These are phyloP conservation scores for Phortica okadai DNA, from an alignment of 2,888 invertebrate species.

Conservation along the genomic window DNA sequence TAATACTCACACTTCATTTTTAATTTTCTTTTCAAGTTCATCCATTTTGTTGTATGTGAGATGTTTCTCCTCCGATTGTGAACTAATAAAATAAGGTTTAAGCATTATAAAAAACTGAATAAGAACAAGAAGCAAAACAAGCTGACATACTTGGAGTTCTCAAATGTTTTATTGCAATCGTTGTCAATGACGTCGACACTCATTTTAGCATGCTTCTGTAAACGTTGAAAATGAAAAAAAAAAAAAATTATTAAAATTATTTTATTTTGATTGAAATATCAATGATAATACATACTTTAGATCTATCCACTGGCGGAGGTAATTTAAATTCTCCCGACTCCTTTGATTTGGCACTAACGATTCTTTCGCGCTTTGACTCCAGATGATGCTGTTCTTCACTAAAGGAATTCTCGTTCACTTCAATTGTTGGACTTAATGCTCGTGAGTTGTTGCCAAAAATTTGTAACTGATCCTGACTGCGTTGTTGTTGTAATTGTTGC, in stretches of 20 bases:
- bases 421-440: slow-evolving; percentile 71
- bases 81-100: slow-evolving; percentile 41
- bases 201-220: slow-evolving; percentile 76
- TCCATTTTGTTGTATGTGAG: slow-evolving; percentile 75
- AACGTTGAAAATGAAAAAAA: not conserved
- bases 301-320: slow-evolving; percentile 57
- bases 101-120: not conserved
- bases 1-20: slow-evolving; percentile 75
- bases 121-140: not conserved
- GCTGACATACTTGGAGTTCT: slow-evolving; percentile 72
- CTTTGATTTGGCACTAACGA: slow-evolving; percentile 59
- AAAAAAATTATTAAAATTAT: not conserved
- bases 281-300: slow-evolving; percentile 52
- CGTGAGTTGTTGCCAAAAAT: slow-evolving; percentile 39
- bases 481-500: slow-evolving; percentile 51
- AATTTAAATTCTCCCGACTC: slow-evolving; percentile 47
- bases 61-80: slow-evolving; percentile 73
- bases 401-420: slow-evolving; percentile 72
- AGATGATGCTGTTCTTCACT: slow-evolving; percentile 46
- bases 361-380: slow-evolving; percentile 29
- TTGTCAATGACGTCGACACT: slow-evolving; percentile 76
- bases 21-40: slow-evolving; percentile 76
- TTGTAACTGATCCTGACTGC: slow-evolving; percentile 43
- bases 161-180: slow-evolving; percentile 75
- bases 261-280: too few relatives aligned